Conservation (phyloP, 2,888 invertebrate species). For the Tuta absoluta region DNA sequence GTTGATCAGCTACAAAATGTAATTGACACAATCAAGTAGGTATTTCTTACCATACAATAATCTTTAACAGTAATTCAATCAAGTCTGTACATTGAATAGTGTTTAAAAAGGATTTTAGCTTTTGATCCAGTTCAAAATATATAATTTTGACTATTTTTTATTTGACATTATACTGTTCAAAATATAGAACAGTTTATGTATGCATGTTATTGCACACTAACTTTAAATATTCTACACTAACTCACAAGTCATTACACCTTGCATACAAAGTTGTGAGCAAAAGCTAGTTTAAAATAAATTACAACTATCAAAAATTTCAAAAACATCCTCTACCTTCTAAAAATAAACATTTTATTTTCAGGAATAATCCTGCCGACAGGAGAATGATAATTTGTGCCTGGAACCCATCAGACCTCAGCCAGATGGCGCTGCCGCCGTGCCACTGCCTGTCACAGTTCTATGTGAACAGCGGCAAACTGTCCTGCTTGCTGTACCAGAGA, state of each 20-base stretch:
- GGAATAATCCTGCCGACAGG: slow-evolving; percentile 90
- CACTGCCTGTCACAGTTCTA: slow-evolving; percentile 98
- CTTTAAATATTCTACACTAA: no score
- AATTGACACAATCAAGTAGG: slow-evolving; percentile 87
- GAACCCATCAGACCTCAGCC: slow-evolving; percentile 93
- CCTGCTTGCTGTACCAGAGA: slow-evolving; percentile 96
- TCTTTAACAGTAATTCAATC: background rate
- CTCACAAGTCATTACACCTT: no score
- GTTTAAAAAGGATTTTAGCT: no score
- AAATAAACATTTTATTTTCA: slow-evolving; percentile 38
- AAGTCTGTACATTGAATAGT: background rate
- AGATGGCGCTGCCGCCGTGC: slow-evolving; percentile 98
- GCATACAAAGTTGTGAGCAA: no score
- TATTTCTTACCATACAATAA: slow-evolving; percentile 15
- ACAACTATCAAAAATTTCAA: no score
- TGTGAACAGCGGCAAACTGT: slow-evolving; percentile 90
- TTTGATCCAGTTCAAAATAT: background rate
- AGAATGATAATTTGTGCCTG: slow-evolving; percentile 96
- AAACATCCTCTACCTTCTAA: no score
- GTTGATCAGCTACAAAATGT: slow-evolving; percentile 92
- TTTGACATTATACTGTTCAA: no score
- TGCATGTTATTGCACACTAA: no score
- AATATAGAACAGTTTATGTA: no score
- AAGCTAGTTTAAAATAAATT: no score
- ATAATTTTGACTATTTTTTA: background rate